These are phyloP conservation scores for Conchocele bisecta DNA, from an alignment of 2,888 invertebrate genomes.

Conservation along the genomic window DNA sequence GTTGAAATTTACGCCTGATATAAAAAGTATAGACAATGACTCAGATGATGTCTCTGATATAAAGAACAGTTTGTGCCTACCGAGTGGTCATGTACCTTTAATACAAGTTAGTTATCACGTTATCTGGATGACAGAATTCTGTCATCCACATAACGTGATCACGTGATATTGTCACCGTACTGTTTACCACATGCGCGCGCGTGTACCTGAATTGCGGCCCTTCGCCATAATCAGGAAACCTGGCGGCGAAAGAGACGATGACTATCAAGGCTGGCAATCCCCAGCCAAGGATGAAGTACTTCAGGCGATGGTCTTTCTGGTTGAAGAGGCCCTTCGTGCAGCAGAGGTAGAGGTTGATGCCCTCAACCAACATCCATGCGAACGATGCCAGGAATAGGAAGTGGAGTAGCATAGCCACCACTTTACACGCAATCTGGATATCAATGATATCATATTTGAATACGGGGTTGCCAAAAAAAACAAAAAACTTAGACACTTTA, in stretches of 20 bases:
- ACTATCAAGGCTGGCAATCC: constrained; percentile 67
- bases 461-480: too few relatives aligned
- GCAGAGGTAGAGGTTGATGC: constrained; percentile 65
- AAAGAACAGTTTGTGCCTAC: too few relatives aligned
- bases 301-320: constrained; percentile 60
- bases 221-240: constrained; percentile 66
- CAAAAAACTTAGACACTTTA: too few relatives aligned
- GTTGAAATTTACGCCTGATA: too few relatives aligned
- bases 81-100: too few relatives aligned
- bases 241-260: constrained; percentile 61
- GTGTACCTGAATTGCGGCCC: constrained; percentile 65
- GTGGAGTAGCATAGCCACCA: constrained; percentile 65
- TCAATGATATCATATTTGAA: not conserved
- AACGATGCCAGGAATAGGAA: constrained; percentile 69
- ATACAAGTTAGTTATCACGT: too few relatives aligned
- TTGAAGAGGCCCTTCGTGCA: constrained; percentile 65
- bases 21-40: too few relatives aligned
- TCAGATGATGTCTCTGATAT: too few relatives aligned
- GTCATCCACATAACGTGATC: too few relatives aligned
- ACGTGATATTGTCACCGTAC: too few relatives aligned
- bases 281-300: constrained; percentile 69
- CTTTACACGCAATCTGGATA: constrained; percentile 64
- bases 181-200: too few relatives aligned
- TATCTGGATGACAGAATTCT: too few relatives aligned
- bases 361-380: constrained; percentile 73